Conservation (phyloP, 2,113 vertebrate genomes). For the Vulpes lagopus region DNA sequence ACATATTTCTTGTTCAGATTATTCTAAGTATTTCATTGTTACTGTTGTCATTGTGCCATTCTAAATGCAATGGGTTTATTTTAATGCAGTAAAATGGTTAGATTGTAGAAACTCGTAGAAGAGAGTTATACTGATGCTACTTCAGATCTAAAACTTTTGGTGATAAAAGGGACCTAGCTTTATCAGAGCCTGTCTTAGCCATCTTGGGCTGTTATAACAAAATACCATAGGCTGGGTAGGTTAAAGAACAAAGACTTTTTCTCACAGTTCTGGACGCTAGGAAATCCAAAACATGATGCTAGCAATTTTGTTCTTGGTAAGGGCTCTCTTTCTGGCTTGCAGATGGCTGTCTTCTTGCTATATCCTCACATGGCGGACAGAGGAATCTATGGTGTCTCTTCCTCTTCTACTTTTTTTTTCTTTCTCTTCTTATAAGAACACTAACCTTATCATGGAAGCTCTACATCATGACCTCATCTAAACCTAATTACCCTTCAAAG, state of each 20-base stretch:
- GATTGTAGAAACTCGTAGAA: not conserved
- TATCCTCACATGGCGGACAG: not conserved
- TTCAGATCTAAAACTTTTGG: constrained; percentile 37
- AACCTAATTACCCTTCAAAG: not conserved
- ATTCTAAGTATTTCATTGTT: constrained; percentile 5
- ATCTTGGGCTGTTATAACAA: not conserved
- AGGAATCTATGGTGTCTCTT: not conserved
- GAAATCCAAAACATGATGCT: not conserved
- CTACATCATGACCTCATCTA: not conserved
- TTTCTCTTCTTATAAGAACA: not conserved
- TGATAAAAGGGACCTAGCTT: constrained; percentile 30
- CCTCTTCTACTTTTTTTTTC: not conserved
- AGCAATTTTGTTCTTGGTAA: not conserved
- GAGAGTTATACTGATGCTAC: not conserved
- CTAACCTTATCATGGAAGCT: not conserved
- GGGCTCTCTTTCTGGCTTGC: not conserved
- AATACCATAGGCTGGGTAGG: not conserved
- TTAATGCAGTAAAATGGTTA: not conserved
- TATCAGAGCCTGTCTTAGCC: constrained; percentile 7
- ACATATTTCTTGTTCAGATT: constrained; percentile 11
- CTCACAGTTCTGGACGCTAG: not conserved
- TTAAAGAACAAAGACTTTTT: constrained; percentile 2
- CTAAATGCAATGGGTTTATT: not conserved
- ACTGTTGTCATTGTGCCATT: not conserved
- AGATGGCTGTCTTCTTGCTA: not conserved